Percentiles rank a stretch among this genome's conserved stretches.
Conservation (phyloP, 2,113 vertebrate genomes). For the Chroicocephalus ridibundus region DNA sequence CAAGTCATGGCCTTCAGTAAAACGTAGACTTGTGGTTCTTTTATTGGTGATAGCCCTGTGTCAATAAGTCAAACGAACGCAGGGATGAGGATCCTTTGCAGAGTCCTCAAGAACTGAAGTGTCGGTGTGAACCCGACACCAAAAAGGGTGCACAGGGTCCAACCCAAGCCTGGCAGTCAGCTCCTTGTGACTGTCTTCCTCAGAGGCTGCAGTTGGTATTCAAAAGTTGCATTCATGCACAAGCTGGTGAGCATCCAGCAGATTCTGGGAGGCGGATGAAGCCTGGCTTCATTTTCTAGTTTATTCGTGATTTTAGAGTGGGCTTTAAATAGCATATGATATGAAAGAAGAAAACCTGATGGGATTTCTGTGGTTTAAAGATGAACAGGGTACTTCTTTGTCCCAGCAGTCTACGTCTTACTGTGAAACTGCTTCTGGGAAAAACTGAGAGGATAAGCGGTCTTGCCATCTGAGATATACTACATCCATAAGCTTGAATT, state of each 20-base stretch:
- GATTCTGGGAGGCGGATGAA: neutral
- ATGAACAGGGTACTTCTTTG: neutral
- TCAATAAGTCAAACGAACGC: neutral
- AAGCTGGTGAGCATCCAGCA: neutral
- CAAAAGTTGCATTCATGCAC: neutral
- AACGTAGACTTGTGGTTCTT: neutral
- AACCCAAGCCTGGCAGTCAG: neutral
- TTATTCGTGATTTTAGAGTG: neutral
- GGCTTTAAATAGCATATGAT: neutral
- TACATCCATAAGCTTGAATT: neutral
- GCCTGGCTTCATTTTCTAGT: neutral
- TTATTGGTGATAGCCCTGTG: neutral
- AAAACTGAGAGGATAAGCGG: neutral
- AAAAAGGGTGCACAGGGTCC: neutral
- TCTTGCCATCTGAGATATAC: neutral
- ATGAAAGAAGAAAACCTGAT: neutral
- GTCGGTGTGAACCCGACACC: neutral
- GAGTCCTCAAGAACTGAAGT: neutral
- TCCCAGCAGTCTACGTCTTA: neutral
- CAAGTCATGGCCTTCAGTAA: neutral
- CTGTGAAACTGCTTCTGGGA: neutral
- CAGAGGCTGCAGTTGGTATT: neutral
- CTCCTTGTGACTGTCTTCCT: neutral
- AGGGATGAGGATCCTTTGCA: neutral
- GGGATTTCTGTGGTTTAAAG: neutral